Conservation (phyloP, 35 echinoderm and acorn worm species). For the Anneissia japonica region DNA sequence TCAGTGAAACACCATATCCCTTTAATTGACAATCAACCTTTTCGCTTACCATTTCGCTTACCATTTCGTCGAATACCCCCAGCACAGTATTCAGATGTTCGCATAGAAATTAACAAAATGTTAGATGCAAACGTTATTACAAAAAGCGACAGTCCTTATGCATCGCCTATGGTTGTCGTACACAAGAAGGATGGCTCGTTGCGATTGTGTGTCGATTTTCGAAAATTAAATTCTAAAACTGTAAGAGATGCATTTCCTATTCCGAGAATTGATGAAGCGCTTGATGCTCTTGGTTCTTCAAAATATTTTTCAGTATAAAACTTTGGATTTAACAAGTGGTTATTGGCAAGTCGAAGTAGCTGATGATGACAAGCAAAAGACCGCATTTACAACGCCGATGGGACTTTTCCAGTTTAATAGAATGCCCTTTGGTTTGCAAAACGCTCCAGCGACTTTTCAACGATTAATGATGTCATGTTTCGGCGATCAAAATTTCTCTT, state of each 20-base stretch:
- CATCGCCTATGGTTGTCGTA: slow-evolving; percentile 43
- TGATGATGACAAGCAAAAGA: not conserved
- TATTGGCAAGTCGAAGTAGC: slow-evolving; percentile 10
- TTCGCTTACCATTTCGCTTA: slow-evolving; percentile 41
- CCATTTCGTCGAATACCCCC: slow-evolving; percentile 35
- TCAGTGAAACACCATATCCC: slow-evolving; percentile 12
- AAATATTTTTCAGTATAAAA: slow-evolving; percentile 25
- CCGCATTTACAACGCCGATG: slow-evolving; percentile 1
- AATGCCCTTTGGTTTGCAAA: slow-evolving; percentile 52
- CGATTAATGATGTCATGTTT: slow-evolving; percentile 18
- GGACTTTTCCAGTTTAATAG: slow-evolving; percentile 34
- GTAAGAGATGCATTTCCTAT: slow-evolving; percentile 41
- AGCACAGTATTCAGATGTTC: slow-evolving; percentile 33
- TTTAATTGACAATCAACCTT: slow-evolving; percentile 1
- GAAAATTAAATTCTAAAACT: slow-evolving; percentile 32
- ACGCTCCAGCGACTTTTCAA: slow-evolving; percentile 25
- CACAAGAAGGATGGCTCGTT: slow-evolving; percentile 32
- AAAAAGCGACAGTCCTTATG: slow-evolving; percentile 33
- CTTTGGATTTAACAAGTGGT: not conserved
- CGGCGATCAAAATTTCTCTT: slow-evolving; percentile 16
- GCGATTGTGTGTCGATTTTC: slow-evolving; percentile 41
- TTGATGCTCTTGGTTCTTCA: slow-evolving; percentile 23
- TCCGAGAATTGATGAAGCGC: slow-evolving; percentile 41
- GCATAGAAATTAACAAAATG: slow-evolving; percentile 42
- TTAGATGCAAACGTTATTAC: slow-evolving; percentile 33